Evolutionary conservation across 2,888 invertebrate species (phyloP).

Genomic region (Agonopterix arenella): DNA sequence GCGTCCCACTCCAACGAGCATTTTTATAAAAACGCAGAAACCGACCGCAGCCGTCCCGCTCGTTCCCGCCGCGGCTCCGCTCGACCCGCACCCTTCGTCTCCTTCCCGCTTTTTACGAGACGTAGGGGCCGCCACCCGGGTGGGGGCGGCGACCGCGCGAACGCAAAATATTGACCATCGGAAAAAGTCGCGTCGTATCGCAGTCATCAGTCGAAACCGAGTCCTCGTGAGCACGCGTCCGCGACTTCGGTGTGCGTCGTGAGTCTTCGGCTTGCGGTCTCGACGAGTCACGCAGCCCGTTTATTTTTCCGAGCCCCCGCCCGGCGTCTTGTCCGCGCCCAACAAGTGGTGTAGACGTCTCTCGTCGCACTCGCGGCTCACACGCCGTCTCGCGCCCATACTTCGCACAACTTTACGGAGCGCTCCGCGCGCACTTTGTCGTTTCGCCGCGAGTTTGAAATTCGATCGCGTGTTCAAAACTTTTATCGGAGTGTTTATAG

Average conservation of each 20-base stretch:
- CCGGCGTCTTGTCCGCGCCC: constrained; percentile 69
- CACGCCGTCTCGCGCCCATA: constrained; percentile 63
- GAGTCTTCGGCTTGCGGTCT: constrained; percentile 72
- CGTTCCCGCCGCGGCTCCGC: constrained; percentile 61
- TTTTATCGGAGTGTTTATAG: constrained; percentile 46
- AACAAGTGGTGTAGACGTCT: constrained; percentile 66
- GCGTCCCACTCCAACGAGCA: constrained; percentile 62
- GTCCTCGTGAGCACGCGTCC: constrained; percentile 68
- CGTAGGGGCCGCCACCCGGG: constrained; percentile 70
- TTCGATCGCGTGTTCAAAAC: constrained; percentile 52
- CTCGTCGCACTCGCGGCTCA: constrained; percentile 43
- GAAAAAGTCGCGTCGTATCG: constrained; percentile 78
- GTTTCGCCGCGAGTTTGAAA: constrained; percentile 35
- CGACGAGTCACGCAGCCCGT: constrained; percentile 49
- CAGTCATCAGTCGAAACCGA: constrained; percentile 77
- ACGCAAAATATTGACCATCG: constrained; percentile 79
- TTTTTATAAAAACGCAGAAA: constrained; percentile 77
- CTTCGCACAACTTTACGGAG: constrained; percentile 63
- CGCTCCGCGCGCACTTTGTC: constrained; percentile 53
- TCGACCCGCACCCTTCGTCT: constrained; percentile 71
- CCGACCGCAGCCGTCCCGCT: constrained; percentile 71
- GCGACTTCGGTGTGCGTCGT: constrained; percentile 68
- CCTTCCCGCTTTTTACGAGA: constrained; percentile 78
- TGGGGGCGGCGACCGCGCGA: constrained; percentile 75
- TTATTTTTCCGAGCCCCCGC: constrained; percentile 66